phyloP scores from a whole-genome alignment of 53 echinoderm and acorn worm species.

The Henricia sp. region DNA sequence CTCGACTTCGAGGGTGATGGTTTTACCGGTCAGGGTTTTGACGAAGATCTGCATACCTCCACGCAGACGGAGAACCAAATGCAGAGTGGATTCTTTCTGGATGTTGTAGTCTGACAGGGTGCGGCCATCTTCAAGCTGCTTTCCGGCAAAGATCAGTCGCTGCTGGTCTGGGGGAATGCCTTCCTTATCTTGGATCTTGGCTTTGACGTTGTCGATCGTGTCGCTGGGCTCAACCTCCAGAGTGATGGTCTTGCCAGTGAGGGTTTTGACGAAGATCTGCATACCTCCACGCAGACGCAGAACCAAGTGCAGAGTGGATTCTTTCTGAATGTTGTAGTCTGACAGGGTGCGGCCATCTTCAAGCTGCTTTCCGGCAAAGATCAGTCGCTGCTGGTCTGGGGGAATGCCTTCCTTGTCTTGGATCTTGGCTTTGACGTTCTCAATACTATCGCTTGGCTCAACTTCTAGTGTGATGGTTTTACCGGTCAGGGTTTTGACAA shows the following conservation, averaged over 20 bases:
- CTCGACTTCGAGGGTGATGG: slow-evolving; percentile 87
- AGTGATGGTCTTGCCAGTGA: slow-evolving; percentile 90
- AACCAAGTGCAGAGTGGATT: too few relatives aligned
- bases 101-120: slow-evolving; percentile 87
- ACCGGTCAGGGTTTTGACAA: too few relatives aligned
- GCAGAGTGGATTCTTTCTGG: slow-evolving; percentile 81
- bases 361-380: too few relatives aligned
- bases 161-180: slow-evolving; percentile 86
- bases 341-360: too few relatives aligned
- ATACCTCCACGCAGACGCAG: too few relatives aligned
- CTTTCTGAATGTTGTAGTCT: too few relatives aligned
- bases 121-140: slow-evolving; percentile 84
- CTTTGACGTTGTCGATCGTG: slow-evolving; percentile 89
- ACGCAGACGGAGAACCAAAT: slow-evolving; percentile 73
- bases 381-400: too few relatives aligned
- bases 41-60: slow-evolving; percentile 91
- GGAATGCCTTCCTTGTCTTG: too few relatives aligned
- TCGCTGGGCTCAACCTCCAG: slow-evolving; percentile 95
- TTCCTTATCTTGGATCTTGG: slow-evolving; percentile 95
- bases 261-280: slow-evolving; percentile 91
- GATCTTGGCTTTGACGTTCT: too few relatives aligned
- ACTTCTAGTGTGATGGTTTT: too few relatives aligned
- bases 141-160: slow-evolving; percentile 83
- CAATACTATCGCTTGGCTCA: too few relatives aligned
- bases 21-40: slow-evolving; percentile 91